Evolutionary conservation across 2,113 vertebrate species (phyloP), one percentile per base, ranked within the genome.

Genomic region (Oxyruncus cristatus): DNA sequence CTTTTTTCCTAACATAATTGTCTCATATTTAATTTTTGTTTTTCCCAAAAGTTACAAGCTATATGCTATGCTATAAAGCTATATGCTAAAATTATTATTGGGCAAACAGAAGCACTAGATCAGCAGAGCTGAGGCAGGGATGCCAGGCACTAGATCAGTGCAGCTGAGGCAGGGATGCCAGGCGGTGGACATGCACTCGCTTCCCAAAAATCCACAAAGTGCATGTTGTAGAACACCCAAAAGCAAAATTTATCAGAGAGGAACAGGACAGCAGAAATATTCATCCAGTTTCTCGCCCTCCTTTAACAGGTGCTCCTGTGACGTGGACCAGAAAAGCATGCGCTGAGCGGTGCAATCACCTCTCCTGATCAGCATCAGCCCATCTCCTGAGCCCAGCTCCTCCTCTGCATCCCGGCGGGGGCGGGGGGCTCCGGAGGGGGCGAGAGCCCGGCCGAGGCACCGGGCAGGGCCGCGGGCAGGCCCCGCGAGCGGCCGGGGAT

Each of bases 351-450:
- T 42, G 93, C 58, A 83, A 91, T 92, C 94, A 86, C 89, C 8
- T 72, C 63, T 77, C 15, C 93, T 88, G 62, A 97, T 94, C 97
- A 94, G 88, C 97, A 97, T 97, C 96, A 96, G 96, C 47, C 93
- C 97, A 96, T 84, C 66, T 44, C 77, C 63, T 20, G 33, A 88
- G 97, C 89, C 74, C 95, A 53, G 16, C 95, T 89, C 93, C 95
- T 84, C 7, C 6, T 16, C 91, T 33, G 89, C 93, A 84, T 24
- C 74, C 27, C 7, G 68, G 8, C 49, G 87, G 73, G 35, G 68
- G 41, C 14, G 70, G 32, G 76, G 77, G 39, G 47, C 58, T 72
- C 13, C 2, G 24, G 14, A 53, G 91, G 65, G 46, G 61, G 44
- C 27, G 59, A 6, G 1, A 32, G 44, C 47, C 2, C 56, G 1